Conservation (phyloP, 1,140 invertebrate genomes). For the Caligus rogercresseyi region DNA sequence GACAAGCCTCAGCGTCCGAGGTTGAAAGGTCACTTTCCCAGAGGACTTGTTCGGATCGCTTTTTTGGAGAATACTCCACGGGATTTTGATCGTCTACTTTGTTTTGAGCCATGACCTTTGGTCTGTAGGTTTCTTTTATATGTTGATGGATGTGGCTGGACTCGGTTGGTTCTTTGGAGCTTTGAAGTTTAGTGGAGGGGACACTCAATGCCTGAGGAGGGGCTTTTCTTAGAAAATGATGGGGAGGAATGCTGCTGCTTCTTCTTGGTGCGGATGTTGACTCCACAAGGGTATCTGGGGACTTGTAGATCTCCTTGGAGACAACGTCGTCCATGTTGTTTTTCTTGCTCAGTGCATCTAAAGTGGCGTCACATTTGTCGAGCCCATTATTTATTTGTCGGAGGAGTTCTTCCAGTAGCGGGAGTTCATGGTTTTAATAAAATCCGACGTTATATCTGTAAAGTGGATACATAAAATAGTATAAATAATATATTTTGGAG, state of each 20-base stretch:
- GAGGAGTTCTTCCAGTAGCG: background rate
- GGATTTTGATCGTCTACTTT: background rate
- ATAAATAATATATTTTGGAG: too few relatives aligned
- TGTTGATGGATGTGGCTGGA: background rate
- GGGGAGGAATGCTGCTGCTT: background rate
- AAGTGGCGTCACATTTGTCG: background rate
- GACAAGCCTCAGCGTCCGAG: conserved; percentile 2
- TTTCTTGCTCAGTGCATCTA: background rate
- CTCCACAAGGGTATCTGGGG: background rate
- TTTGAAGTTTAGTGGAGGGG: background rate
- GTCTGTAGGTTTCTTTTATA: background rate
- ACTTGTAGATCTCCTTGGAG: background rate
- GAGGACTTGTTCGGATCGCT: background rate
- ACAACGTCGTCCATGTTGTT: background rate
- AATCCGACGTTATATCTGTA: too few relatives aligned
- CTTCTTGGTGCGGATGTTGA: background rate
- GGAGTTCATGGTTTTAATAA: too few relatives aligned
- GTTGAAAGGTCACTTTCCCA: background rate
- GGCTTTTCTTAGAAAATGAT: background rate
- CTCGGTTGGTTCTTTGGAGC: too few relatives aligned
- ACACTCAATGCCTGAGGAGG: background rate
- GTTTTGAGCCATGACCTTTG: background rate
- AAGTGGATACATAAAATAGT: too few relatives aligned
- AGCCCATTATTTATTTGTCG: background rate
- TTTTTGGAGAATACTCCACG: background rate